Conservation (phyloP, 2,888 invertebrate genomes). For the Tachina lurida region DNA sequence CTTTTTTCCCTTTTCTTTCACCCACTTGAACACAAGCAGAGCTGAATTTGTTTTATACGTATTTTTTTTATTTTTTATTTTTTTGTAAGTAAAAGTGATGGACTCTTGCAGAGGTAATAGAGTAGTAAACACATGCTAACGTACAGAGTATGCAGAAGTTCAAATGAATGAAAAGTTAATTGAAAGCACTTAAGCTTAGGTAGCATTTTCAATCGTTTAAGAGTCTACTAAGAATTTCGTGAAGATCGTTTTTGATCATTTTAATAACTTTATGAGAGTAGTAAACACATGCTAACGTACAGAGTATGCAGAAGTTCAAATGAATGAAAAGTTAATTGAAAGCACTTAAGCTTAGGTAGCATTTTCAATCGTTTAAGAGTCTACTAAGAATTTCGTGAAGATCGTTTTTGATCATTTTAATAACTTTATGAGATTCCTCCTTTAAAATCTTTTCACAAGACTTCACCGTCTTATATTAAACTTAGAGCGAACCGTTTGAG, state of each 20-base stretch:
- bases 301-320: slow-evolving; percentile 13
- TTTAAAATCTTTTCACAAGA: too few species aligned
- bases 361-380: background rate
- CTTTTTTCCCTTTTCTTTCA: slow-evolving; percentile 16
- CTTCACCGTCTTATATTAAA: too few species aligned
- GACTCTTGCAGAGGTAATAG: slow-evolving; percentile 49
- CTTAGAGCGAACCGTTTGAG: too few species aligned
- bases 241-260: too few species aligned
- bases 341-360: too few species aligned
- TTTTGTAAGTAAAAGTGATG: slow-evolving; percentile 29
- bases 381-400: too few species aligned
- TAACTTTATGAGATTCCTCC: too few species aligned
- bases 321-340: background rate
- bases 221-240: too few species aligned
- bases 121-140: slow-evolving; percentile 31
- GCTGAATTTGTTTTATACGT: slow-evolving; percentile 10
- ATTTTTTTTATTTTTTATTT: background rate
- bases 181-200: too few species aligned
- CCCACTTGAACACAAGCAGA: slow-evolving; percentile 35
- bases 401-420: too few species aligned
- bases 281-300: slow-evolving; percentile 7
- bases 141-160: background rate
- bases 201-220: background rate
- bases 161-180: background rate
- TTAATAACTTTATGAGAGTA: too few species aligned